Conservation (phyloP, 2,888 invertebrate species). For the Phytoseiulus persimilis region DNA sequence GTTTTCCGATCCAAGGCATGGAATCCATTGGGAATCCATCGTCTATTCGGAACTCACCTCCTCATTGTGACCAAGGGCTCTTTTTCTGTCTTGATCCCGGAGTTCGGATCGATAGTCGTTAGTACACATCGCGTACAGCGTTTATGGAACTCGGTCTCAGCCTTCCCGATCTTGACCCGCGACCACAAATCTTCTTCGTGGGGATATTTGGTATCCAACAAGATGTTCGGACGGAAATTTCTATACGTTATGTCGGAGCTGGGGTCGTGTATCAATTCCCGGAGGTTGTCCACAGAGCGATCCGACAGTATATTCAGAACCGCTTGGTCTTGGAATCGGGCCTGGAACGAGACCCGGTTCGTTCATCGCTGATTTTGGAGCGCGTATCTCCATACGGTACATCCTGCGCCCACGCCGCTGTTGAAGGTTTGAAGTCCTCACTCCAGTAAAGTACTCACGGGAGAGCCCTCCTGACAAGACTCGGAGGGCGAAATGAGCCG, state of each 20-base stretch:
- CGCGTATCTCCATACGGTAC: too few relatives aligned
- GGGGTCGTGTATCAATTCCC: conserved; percentile 24
- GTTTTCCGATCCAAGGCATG: too few relatives aligned
- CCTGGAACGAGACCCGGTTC: background rate
- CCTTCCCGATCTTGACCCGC: conserved; percentile 31
- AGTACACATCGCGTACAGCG: conserved; percentile 41
- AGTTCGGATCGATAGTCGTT: conserved; percentile 41
- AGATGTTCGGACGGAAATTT: conserved; percentile 42
- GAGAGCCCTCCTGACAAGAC: background rate
- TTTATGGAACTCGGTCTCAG: conserved; percentile 26
- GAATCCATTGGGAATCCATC: too few relatives aligned
- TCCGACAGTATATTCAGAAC: conserved; percentile 40
- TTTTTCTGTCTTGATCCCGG: conserved; percentile 38
- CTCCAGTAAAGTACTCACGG: conserved; percentile 8
- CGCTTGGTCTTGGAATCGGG: conserved; percentile 40
- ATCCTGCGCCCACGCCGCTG: too few relatives aligned
- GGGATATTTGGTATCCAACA: conserved; percentile 38
- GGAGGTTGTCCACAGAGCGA: conserved; percentile 41
- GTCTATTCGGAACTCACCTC: too few relatives aligned
- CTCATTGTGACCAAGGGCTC: conserved; percentile 39
- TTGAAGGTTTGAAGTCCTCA: too few relatives aligned
- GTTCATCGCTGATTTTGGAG: too few relatives aligned
- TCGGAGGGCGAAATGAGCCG: background rate
- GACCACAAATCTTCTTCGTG: conserved; percentile 42
- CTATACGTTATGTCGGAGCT: conserved; percentile 21